Evolutionary conservation across 2,113 vertebrate species (phyloP).

Genomic region (Oriolus oriolus): DNA sequence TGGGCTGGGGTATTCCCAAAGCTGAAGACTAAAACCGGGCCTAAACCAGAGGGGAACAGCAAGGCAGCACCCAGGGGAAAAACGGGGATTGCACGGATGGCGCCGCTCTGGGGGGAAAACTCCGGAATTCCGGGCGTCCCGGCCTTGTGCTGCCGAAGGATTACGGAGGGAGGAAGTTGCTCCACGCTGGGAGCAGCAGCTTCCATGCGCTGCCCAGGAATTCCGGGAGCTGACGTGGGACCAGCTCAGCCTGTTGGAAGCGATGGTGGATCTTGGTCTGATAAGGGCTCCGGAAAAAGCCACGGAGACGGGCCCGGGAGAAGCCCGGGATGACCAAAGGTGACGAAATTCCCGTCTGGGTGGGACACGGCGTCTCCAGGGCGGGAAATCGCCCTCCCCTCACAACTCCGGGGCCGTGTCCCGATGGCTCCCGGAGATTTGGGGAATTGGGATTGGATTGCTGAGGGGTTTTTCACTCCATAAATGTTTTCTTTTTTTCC

Average conservation of each 20-base stretch:
- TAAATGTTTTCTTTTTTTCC: background rate
- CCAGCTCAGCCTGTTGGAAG: background rate
- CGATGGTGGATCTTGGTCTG: background rate
- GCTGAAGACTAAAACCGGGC: background rate
- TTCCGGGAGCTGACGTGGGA: background rate
- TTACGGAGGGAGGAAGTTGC: background rate
- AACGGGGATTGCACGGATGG: fast-evolving
- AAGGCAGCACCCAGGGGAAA: background rate
- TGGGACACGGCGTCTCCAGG: fast-evolving
- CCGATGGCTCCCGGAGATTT: background rate
- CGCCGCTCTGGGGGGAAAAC: background rate
- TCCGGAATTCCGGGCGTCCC: background rate
- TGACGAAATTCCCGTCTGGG: background rate
- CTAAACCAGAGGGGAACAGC: background rate
- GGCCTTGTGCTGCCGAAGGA: background rate
- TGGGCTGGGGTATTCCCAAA: background rate
- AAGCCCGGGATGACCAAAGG: background rate
- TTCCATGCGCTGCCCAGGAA: background rate
- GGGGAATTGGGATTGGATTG: background rate
- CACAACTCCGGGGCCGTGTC: background rate
- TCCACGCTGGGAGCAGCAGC: background rate
- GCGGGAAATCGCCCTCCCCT: background rate
- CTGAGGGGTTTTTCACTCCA: background rate
- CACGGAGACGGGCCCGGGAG: background rate
- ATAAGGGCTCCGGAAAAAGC: background rate